A percentile compares a stretch with the other conserved stretches of the same genome.
Conservation (phyloP, 2,113 vertebrate species). For the Silurus glanis region DNA sequence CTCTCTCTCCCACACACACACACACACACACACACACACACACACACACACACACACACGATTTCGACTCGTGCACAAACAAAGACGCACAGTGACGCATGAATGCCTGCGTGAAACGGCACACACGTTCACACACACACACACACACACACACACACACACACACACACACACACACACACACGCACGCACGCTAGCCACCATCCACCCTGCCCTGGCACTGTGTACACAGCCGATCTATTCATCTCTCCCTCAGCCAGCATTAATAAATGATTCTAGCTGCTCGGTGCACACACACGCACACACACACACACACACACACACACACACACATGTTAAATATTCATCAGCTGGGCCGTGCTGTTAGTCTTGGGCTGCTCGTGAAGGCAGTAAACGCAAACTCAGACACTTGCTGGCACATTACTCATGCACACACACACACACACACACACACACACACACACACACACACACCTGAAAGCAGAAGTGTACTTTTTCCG, state of each 20-base stretch:
- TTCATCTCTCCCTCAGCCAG: slow-evolving; percentile 62
- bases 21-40: slow-evolving; percentile 9
- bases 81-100: slow-evolving; percentile 44
- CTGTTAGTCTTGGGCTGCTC: slow-evolving; percentile 54
- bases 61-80: slow-evolving; percentile 10
- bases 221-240: slow-evolving; percentile 60
- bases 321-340: slow-evolving; percentile 44
- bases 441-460: slow-evolving; percentile 32
- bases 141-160: slow-evolving; percentile 28
- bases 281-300: slow-evolving; percentile 8
- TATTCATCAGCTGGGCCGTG: slow-evolving; percentile 55
- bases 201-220: slow-evolving; percentile 47
- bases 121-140: not conserved
- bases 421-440: slow-evolving; percentile 24
- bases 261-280: slow-evolving; percentile 64
- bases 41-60: slow-evolving; percentile 12
- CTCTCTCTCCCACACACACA: slow-evolving; percentile 14
- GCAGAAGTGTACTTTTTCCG: slow-evolving; percentile 24
- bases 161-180: slow-evolving; percentile 41
- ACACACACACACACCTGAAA: slow-evolving; percentile 30
- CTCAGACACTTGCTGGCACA: slow-evolving; percentile 50
- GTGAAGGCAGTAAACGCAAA: slow-evolving; percentile 53
- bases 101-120: slow-evolving; percentile 28
- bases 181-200: slow-evolving; percentile 16
- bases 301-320: slow-evolving; percentile 27